phyloP scores from a whole-genome alignment of 1,140 invertebrate species.

The Scylla paramamosain region DNA sequence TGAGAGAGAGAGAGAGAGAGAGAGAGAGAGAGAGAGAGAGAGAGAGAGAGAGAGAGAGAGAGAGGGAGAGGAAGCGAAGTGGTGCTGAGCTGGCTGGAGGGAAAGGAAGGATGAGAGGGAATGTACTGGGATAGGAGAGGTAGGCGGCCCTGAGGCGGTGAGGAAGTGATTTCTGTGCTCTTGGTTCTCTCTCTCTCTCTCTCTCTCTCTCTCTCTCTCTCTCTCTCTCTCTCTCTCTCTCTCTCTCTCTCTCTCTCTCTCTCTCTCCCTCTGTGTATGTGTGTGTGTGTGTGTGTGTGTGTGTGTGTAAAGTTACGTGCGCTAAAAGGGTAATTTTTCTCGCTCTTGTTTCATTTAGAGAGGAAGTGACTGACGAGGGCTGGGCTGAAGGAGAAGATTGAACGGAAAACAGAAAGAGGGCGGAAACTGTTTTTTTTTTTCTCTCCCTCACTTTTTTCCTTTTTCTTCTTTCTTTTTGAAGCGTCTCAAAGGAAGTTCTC shows the following conservation, averaged over 20 bases:
- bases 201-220: background rate
- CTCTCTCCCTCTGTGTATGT: conserved; percentile 38
- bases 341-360: background rate
- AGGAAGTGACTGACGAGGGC: background rate
- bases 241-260: conserved; percentile 52
- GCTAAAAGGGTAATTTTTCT: background rate
- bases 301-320: no score
- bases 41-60: background rate
- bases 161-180: background rate
- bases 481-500: conserved; percentile 6
- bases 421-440: background rate
- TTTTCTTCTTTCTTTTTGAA: background rate
- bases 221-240: conserved; percentile 46
- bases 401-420: background rate
- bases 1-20: background rate
- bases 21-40: conserved; percentile 77
- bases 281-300: no score
- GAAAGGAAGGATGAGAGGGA: background rate
- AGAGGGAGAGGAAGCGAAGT: background rate
- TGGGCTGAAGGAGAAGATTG: background rate
- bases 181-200: background rate
- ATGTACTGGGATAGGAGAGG: background rate
- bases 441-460: background rate
- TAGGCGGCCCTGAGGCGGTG: background rate
- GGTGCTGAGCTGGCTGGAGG: background rate